These are phyloP conservation scores for Pollenia amentaria DNA, from an alignment of 2,888 invertebrate species.

Conservation along the genomic window DNA sequence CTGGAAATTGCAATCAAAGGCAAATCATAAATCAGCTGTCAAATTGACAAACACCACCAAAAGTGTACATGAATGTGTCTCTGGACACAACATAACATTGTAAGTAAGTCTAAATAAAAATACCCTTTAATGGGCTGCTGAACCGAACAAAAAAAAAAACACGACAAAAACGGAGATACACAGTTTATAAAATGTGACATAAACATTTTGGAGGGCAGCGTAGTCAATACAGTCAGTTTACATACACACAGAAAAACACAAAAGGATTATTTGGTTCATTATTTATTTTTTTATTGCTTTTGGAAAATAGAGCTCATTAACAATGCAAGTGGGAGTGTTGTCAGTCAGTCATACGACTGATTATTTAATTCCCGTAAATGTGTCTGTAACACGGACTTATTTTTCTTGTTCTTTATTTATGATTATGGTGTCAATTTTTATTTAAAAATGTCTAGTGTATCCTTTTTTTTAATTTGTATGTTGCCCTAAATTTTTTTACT, in stretches of 20 bases:
- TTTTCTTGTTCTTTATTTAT: conserved; percentile 8
- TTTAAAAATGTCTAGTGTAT: conserved; percentile 14
- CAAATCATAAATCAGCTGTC: conserved; percentile 78
- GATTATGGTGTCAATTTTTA: conserved; percentile 48
- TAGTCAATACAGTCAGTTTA: conserved; percentile 30
- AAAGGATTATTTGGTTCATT: conserved; percentile 47
- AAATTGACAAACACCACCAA: conserved; percentile 75
- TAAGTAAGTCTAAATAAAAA: not conserved
- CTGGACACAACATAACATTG: conserved; percentile 6
- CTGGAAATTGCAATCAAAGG: conserved; percentile 77
- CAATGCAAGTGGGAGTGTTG: conserved; percentile 55
- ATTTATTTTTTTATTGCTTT: conserved; percentile 22
- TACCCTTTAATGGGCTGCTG: conserved; percentile 32
- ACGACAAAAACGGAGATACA: conserved; percentile 58
- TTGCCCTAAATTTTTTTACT: not conserved
- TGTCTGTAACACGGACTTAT: conserved; percentile 19
- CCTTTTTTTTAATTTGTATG: conserved; percentile 44
- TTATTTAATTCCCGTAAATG: conserved; percentile 39
- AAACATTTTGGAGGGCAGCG: conserved; percentile 73
- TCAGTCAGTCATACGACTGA: conserved; percentile 29
- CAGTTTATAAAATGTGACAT: conserved; percentile 75
- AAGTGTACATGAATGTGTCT: conserved; percentile 39
- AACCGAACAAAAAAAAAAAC: conserved; percentile 14
- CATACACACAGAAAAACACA: conserved; percentile 25
- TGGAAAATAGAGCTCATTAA: conserved; percentile 50